A percentile compares a stretch with the other conserved stretches of the same genome.
Evolutionary conservation across 1,140 invertebrate genomes (phyloP).

Genomic region (Aphelenchoides fujianensis): DNA sequence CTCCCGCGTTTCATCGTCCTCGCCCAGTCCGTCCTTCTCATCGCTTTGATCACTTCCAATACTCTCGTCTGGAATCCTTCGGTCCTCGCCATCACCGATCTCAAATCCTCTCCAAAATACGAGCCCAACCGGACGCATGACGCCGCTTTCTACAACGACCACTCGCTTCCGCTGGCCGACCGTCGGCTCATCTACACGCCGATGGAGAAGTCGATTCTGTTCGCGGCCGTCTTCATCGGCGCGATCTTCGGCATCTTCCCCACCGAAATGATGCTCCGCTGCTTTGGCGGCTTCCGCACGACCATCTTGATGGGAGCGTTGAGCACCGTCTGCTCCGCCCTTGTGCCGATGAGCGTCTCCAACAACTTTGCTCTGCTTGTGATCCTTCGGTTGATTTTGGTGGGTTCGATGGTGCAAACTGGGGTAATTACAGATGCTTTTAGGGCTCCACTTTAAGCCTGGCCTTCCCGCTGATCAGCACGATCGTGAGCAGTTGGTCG

Average conservation of each 20-base stretch:
- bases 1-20: neutral
- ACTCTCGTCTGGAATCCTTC: slow-evolving; percentile 21
- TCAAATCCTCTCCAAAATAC: slow-evolving; percentile 21
- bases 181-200: slow-evolving; percentile 14
- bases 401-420: too few relatives aligned
- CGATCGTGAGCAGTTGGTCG: slow-evolving; percentile 10
- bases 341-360: slow-evolving; percentile 19
- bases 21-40: neutral
- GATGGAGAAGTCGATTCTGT: slow-evolving; percentile 16
- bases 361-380: slow-evolving; percentile 13
- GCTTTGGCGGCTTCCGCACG: slow-evolving; percentile 7
- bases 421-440: too few relatives aligned
- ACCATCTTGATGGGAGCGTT: slow-evolving; percentile 19
- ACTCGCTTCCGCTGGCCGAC: neutral
- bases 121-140: neutral
- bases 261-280: slow-evolving; percentile 9
- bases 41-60: too few relatives aligned
- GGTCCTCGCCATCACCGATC: slow-evolving; percentile 23
- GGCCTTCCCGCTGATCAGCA: slow-evolving; percentile 24
- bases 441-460: slow-evolving; percentile 17
- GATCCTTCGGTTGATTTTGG: slow-evolving; percentile 14
- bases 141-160: slow-evolving; percentile 23
- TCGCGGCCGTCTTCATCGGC: slow-evolving; percentile 25
- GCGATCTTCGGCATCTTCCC: slow-evolving; percentile 21
- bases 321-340: slow-evolving; percentile 14